Conservation (phyloP, 2,797 vertebrate genomes). For the Naso thynnoides region DNA sequence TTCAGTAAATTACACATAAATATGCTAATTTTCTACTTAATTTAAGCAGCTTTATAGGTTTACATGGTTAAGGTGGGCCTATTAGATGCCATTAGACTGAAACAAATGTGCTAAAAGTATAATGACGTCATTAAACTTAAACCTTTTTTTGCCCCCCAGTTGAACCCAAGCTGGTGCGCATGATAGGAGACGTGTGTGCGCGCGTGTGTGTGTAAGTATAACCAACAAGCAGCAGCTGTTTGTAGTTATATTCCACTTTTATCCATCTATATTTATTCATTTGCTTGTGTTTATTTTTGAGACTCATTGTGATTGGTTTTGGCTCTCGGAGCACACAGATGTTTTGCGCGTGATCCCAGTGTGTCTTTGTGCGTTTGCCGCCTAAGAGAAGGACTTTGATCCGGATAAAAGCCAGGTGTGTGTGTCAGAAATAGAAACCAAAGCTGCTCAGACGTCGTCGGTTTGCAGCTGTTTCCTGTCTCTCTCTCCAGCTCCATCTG, state of each 20-base stretch:
- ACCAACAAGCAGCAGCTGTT: slow-evolving; percentile 1
- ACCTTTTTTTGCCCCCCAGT: too few species aligned
- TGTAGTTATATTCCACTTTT: slow-evolving; percentile 7
- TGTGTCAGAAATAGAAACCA: slow-evolving; percentile 66
- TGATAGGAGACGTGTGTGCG: neutral
- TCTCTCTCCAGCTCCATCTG: slow-evolving; percentile 28
- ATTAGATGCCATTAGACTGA: too few species aligned
- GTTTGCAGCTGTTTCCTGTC: slow-evolving; percentile 59
- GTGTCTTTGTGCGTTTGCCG: slow-evolving; percentile 5
- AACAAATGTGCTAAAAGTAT: too few species aligned
- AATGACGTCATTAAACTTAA: too few species aligned
- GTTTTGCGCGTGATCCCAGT: neutral
- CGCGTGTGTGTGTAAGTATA: neutral
- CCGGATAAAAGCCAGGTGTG: slow-evolving; percentile 68
- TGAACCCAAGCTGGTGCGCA: too few species aligned
- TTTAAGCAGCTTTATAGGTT: too few species aligned
- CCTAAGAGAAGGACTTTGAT: slow-evolving; percentile 46
- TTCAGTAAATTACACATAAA: too few species aligned
- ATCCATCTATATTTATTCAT: slow-evolving; percentile 12
- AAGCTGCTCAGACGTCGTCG: slow-evolving; percentile 49
- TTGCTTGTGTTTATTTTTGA: slow-evolving; percentile 1
- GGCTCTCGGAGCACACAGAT: slow-evolving; percentile 8
- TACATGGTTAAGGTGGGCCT: too few species aligned
- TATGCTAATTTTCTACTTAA: too few species aligned
- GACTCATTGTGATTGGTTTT: slow-evolving; percentile 1